Evolutionary conservation across 2,797 vertebrate species (phyloP).

Genomic region (Propithecus deckenii): DNA sequence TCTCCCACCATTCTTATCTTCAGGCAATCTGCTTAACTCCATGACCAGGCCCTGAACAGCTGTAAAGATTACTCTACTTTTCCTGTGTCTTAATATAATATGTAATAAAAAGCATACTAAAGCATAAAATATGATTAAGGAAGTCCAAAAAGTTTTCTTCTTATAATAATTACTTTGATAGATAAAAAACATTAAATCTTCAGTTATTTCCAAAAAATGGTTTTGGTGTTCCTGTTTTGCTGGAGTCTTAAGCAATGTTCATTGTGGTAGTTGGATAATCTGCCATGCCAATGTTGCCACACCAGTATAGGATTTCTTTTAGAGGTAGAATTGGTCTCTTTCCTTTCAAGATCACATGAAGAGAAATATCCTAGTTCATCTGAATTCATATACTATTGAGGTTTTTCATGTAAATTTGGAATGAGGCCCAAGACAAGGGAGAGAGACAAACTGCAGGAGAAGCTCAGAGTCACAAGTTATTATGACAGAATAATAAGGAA

Average conservation of each 20-base stretch:
- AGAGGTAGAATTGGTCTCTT: neutral
- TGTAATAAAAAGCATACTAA: neutral
- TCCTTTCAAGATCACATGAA: neutral
- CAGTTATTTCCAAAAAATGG: neutral
- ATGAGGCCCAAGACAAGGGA: neutral
- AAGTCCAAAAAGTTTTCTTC: neutral
- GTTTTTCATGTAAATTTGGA: neutral
- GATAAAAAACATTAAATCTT: neutral
- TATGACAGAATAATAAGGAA: conserved; percentile 16
- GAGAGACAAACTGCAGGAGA: neutral
- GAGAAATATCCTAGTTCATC: neutral
- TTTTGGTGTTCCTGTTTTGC: neutral
- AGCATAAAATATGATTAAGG: neutral
- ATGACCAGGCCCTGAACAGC: neutral
- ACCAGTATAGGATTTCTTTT: neutral
- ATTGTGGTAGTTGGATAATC: neutral
- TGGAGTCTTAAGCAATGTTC: neutral
- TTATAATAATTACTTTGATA: neutral
- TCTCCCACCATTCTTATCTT: neutral
- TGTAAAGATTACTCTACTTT: conserved; percentile 13
- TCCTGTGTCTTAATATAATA: neutral
- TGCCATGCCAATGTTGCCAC: neutral
- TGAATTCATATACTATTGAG: neutral
- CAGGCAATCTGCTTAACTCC: neutral
- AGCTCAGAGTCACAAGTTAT: neutral